Evolutionary conservation across 2,888 invertebrate species (phyloP).

Genomic region (Aspidapion aeneum): DNA sequence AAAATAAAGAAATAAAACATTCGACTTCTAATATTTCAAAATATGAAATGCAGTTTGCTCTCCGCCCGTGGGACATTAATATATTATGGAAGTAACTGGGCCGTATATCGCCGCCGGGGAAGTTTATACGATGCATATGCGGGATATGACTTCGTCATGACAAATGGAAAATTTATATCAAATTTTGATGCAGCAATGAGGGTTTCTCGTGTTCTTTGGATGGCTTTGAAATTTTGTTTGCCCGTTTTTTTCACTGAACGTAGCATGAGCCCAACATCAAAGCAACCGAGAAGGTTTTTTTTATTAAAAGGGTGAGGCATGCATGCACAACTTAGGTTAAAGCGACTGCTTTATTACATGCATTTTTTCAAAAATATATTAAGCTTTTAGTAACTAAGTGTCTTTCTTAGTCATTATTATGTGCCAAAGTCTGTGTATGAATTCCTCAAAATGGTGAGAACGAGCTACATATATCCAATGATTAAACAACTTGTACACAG

Average conservation of each 20-base stretch:
- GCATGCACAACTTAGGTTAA: not conserved
- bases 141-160: constrained; percentile 19
- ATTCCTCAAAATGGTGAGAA: too few relatives aligned
- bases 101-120: constrained; percentile 15
- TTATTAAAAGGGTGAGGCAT: not conserved
- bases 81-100: constrained; percentile 17
- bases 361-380: too few relatives aligned
- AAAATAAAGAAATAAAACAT: constrained; percentile 12
- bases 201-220: too few relatives aligned
- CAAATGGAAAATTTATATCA: constrained; percentile 16
- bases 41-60: constrained; percentile 6
- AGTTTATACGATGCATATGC: constrained; percentile 20
- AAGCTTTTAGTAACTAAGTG: too few relatives aligned
- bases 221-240: constrained; percentile 4
- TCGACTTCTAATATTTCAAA: constrained; percentile 14
- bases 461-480: too few relatives aligned
- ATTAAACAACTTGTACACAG: too few relatives aligned
- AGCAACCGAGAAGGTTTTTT: not conserved
- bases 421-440: too few relatives aligned
- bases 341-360: too few relatives aligned
- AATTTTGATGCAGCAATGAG: constrained; percentile 6
- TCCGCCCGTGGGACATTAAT: constrained; percentile 7
- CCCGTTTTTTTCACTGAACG: not conserved
- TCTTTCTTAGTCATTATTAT: too few relatives aligned
- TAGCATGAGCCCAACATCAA: not conserved